A percentile compares a stretch with the other conserved stretches of the same genome.
These are phyloP conservation scores for Mesoligia furuncula DNA, from an alignment of 2,888 invertebrate species.

Conservation along the genomic window DNA sequence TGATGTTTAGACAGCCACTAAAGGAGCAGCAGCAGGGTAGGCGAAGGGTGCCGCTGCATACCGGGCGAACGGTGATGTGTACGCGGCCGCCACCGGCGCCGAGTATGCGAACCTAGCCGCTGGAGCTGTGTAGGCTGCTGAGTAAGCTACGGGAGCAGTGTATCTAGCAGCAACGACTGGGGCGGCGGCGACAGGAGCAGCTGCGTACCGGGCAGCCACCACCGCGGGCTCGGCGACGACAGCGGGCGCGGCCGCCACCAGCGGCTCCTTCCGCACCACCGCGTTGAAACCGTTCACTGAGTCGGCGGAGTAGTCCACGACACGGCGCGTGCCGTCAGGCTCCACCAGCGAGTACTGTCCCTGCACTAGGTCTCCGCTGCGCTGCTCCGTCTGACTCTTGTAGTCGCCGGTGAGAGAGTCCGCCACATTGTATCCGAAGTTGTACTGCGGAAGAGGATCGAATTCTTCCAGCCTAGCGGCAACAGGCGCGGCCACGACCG, in stretches of 20 bases:
- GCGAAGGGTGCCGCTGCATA: conserved; percentile 72
- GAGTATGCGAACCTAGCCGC: conserved; percentile 68
- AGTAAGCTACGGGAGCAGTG: conserved; percentile 69
- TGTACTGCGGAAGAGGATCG: conserved; percentile 91
- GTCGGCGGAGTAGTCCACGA: conserved; percentile 85
- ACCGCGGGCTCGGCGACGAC: conserved; percentile 82
- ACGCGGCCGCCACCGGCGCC: conserved; percentile 68
- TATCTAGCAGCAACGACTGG: conserved; percentile 70
- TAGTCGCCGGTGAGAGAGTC: conserved; percentile 86
- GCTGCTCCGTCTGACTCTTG: conserved; percentile 87
- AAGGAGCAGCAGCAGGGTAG: conserved; percentile 75
- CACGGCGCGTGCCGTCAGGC: conserved; percentile 83
- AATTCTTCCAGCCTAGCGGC: conserved; percentile 85
- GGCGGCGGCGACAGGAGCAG: conserved; percentile 68
- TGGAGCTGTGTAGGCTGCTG: conserved; percentile 67
- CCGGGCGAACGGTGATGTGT: conserved; percentile 74
- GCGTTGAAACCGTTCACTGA: conserved; percentile 86
- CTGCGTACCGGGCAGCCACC: conserved; percentile 73
- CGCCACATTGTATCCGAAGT: conserved; percentile 85
- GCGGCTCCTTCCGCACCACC: conserved; percentile 84
- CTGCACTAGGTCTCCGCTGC: conserved; percentile 89
- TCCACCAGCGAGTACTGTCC: conserved; percentile 86
- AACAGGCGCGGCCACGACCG: conserved; percentile 76
- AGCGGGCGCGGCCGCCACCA: conserved; percentile 80
- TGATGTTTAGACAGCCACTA: conserved; percentile 76